phyloP scores from a whole-genome alignment of 2,113 vertebrate genomes.

The Hippocampus mohnikei region DNA sequence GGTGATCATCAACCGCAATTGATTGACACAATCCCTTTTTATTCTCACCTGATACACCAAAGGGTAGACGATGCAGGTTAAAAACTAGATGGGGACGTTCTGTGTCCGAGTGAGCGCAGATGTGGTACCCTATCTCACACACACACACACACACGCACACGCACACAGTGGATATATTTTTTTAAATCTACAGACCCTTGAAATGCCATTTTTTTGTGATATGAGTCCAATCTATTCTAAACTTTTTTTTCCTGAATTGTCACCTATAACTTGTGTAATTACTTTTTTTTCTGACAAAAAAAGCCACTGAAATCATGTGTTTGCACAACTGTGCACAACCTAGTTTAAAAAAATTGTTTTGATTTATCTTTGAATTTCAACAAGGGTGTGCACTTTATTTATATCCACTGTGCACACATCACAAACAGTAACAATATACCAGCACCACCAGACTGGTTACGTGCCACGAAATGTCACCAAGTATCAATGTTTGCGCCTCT shows the following conservation, averaged over 20 bases:
- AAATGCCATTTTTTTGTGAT: background rate
- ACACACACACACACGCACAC: slow-evolving; percentile 20
- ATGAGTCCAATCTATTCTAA: background rate
- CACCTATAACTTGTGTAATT: too few relatives aligned
- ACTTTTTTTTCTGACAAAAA: too few relatives aligned
- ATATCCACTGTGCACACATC: background rate
- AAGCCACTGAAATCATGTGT: too few relatives aligned
- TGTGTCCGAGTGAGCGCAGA: slow-evolving; percentile 39
- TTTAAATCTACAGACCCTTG: background rate
- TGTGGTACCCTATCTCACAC: slow-evolving; percentile 13
- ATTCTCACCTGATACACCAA: slow-evolving; percentile 56
- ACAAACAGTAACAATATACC: background rate
- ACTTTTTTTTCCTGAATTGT: background rate
- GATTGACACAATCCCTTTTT: slow-evolving; percentile 22
- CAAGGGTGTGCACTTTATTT: background rate
- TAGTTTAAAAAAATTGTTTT: too few relatives aligned
- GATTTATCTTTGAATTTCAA: background rate
- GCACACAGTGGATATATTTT: slow-evolving; percentile 12
- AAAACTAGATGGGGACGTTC: slow-evolving; percentile 35
- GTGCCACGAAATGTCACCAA: slow-evolving; percentile 45
- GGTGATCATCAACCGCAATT: slow-evolving; percentile 16
- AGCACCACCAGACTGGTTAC: slow-evolving; percentile 23
- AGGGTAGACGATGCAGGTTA: slow-evolving; percentile 55
- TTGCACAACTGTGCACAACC: too few relatives aligned
- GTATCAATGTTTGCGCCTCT: slow-evolving; percentile 60